Evolutionary conservation across 2,113 vertebrate species (phyloP), one percentile per base, ranked within the genome.

Genomic region (Phyllostomus discolor): DNA sequence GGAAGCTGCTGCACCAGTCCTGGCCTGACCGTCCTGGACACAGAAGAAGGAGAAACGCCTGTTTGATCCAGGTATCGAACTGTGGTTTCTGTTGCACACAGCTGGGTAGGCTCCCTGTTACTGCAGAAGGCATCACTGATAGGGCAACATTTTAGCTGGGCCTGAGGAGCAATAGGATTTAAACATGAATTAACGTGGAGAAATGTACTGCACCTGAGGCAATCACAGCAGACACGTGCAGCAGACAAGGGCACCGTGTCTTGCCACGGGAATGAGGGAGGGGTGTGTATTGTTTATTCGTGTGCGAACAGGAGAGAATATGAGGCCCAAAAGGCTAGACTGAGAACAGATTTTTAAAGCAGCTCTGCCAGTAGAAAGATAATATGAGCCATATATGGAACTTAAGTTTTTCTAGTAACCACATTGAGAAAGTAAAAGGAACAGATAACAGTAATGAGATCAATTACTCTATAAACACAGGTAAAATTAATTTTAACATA

Each of bases 301-400:
- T 52, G 22, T 33, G 17, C 20, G 80, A 92, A 38, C 17, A 43
- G 2, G 35, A 88, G 15, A 91, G n/a, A 62, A 80, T 85, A 66
- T 38, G 48, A 72, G 41, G 17, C 20, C 62, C 84, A 62, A 67
- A 67, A 62, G 43, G 35, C 64, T 81, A 41, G 46, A 82, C 2
- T 62, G n/a, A 87, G 80, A 72, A 88, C 54, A 87, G 48, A 69
- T 62, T 81, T 80, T 75, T 88, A 90, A 88, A 95, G 66, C 90
- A 46, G 54, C 11, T n/a, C 76, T 90, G 57, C n/a, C 54, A 73
- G 15, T 38, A 48, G 73, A 94, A 66, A 76, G 35, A 28, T 16
- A 96, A 86, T 57, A 26, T 19, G 28, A 72, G 31, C n/a, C n/a
- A 46, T 15, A 16, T 33, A 43, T 35, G 14, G 76, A 66, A 95